Evolutionary conservation across 2,797 vertebrate genomes (phyloP).

Genomic region (Apodemus agrarius): DNA sequence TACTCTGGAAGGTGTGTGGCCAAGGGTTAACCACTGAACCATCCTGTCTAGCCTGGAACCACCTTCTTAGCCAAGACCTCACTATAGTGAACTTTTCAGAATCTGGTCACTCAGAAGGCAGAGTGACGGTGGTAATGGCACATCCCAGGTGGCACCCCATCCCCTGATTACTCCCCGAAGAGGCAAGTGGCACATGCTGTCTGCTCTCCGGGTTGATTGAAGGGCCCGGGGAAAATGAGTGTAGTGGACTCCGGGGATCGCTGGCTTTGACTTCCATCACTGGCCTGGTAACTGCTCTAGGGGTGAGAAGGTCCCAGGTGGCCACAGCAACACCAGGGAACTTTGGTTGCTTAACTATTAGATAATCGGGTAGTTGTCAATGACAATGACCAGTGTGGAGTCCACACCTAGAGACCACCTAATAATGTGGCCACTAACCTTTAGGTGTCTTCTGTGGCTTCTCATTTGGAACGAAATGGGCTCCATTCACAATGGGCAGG

Average conservation of each 20-base stretch:
- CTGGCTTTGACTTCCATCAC: background rate
- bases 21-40: background rate
- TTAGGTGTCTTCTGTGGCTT: background rate
- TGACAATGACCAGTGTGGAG: rapidly evolving
- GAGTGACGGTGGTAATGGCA: rapidly evolving
- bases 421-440: background rate
- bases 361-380: background rate
- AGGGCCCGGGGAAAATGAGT: background rate
- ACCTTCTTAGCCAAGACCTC: too few species aligned
- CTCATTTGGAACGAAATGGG: background rate
- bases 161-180: background rate
- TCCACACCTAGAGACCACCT: background rate
- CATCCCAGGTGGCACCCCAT: rapidly evolving
- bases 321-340: background rate
- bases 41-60: background rate
- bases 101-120: background rate
- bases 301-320: background rate
- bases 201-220: background rate
- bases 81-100: background rate
- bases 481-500: background rate
- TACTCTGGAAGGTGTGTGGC: background rate
- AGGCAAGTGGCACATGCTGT: background rate
- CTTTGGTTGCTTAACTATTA: background rate
- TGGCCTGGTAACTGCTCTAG: background rate
- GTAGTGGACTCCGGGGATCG: too few species aligned